phyloP scores from a whole-genome alignment of 2,888 invertebrate species.

The Hirtodrosophila histrioides region DNA sequence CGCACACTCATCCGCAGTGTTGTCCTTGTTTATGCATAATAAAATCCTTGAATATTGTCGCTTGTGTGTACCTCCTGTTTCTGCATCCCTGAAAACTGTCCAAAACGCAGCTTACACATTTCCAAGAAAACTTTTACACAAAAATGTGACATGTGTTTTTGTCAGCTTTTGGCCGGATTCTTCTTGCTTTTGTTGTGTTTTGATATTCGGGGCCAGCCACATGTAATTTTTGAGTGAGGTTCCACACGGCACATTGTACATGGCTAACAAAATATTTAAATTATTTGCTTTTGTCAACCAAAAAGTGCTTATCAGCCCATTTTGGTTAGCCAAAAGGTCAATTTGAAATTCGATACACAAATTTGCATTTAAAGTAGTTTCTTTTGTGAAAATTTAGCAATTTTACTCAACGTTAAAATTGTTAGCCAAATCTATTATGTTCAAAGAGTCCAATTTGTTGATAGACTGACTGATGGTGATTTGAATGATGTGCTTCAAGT shows the following conservation, averaged over 20 bases:
- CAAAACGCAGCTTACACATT: conserved; percentile 64
- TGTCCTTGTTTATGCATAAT: conserved; percentile 61
- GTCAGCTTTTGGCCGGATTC: conserved; percentile 58
- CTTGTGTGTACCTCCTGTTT: background rate
- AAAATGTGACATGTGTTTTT: conserved; percentile 75
- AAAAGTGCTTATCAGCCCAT: conserved; percentile 28
- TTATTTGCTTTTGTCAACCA: conserved; percentile 41
- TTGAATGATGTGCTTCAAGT: too few species aligned
- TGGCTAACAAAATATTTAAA: conserved; percentile 47
- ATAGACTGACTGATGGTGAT: too few species aligned
- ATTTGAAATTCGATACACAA: conserved; percentile 19
- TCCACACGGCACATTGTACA: background rate
- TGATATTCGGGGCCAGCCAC: conserved; percentile 24
- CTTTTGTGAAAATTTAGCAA: conserved; percentile 16
- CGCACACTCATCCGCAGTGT: conserved; percentile 13
- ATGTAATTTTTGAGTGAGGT: conserved; percentile 28
- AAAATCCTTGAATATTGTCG: conserved; percentile 55
- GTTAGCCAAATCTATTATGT: too few species aligned
- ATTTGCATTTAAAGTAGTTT: conserved; percentile 47
- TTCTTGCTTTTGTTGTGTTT: conserved; percentile 31
- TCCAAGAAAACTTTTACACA: conserved; percentile 63
- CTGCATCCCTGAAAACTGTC: conserved; percentile 18
- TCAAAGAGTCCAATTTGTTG: too few species aligned
- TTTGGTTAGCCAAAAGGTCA: conserved; percentile 31
- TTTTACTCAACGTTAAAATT: too few species aligned